A percentile compares a stretch with the other conserved stretches of the same genome.
Evolutionary conservation across 1,140 invertebrate species (phyloP).

Genomic region (Cydia strobilella): DNA sequence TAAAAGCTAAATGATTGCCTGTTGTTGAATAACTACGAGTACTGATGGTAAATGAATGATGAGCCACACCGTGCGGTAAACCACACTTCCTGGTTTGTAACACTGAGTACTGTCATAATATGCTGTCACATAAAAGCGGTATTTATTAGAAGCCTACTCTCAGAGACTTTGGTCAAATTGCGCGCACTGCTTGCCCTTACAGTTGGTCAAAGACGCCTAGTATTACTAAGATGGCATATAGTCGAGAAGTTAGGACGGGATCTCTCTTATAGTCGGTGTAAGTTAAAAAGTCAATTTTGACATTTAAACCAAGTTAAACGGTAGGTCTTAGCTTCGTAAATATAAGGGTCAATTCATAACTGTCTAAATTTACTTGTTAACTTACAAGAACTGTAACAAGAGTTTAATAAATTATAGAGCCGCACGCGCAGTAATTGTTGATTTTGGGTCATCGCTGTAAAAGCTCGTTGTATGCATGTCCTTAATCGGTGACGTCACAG

Average conservation of each 20-base stretch:
- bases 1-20: neutral
- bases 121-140: neutral
- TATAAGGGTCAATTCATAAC: too few relatives aligned
- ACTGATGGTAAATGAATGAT: neutral
- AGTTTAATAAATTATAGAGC: neutral
- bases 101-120: neutral
- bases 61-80: neutral
- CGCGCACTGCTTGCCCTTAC: too few relatives aligned
- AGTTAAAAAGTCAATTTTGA: too few relatives aligned
- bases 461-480: neutral
- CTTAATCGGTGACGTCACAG: constrained; percentile 1
- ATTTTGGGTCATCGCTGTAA: constrained; percentile 6
- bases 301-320: too few relatives aligned
- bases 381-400: too few relatives aligned
- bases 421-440: constrained; percentile 1
- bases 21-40: neutral
- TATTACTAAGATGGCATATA: too few relatives aligned
- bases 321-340: too few relatives aligned
- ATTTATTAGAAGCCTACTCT: neutral
- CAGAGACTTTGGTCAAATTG: too few relatives aligned
- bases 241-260: too few relatives aligned
- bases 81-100: constrained; percentile 10
- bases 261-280: too few relatives aligned
- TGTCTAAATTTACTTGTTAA: too few relatives aligned
- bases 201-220: too few relatives aligned